A percentile compares a stretch with the other conserved stretches of the same genome.
Evolutionary conservation across 2,888 invertebrate genomes (phyloP).

Genomic region (Alsophila aescularia): DNA sequence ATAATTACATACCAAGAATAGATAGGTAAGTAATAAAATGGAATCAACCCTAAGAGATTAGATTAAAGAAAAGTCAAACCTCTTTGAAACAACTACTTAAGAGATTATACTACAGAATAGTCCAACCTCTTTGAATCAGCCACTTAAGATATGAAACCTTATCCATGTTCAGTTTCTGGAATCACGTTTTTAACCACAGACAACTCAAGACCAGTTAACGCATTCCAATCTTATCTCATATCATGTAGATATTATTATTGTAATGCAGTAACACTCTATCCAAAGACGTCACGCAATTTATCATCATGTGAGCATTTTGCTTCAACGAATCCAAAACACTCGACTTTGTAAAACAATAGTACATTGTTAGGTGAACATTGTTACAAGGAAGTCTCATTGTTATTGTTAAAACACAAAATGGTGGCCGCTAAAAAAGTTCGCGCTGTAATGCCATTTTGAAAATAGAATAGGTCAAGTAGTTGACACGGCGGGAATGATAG

Average conservation of each 20-base stretch:
- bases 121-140: no score
- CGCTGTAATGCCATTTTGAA: constrained; percentile 24
- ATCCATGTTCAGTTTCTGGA: no score
- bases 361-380: constrained; percentile 8
- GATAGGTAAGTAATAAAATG: no score
- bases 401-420: constrained; percentile 23
- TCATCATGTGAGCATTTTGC: constrained; percentile 15
- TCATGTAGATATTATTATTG: neutral
- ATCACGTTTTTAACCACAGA: neutral
- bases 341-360: constrained; percentile 17
- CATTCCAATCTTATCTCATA: constrained; percentile 9
- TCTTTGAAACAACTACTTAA: no score
- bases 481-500: constrained; percentile 14
- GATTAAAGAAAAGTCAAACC: no score
- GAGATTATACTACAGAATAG: no score
- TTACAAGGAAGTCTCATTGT: constrained; percentile 14
- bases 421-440: constrained; percentile 20
- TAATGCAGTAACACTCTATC: constrained; percentile 3
- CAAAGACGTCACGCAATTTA: constrained; percentile 10
- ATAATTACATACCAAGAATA: no score
- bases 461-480: constrained; percentile 29
- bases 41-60: no score
- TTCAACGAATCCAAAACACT: constrained; percentile 14
- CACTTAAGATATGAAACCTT: no score
- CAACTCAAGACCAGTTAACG: constrained; percentile 3